Base-by-base conservation (phyloP, 2,797 vertebrate genomes). In the Strix occidentalis region DNA sequence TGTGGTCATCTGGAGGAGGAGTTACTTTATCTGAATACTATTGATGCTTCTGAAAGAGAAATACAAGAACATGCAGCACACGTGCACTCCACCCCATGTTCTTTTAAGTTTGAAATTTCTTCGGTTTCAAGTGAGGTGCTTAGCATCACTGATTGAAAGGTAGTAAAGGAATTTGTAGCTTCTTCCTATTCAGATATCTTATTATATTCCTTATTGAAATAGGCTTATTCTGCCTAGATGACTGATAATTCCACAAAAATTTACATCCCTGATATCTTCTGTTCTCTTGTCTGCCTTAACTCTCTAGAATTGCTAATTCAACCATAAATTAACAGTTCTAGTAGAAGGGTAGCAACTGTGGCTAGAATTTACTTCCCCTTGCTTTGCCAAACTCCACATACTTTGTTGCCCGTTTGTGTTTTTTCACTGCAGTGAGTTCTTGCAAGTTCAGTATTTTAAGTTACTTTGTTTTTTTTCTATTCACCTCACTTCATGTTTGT, bases 81-180 rank as follows among this genome's bases (percentile, higher is more conserved):
- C 9, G 4, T 23, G 6, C 13, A 50, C 3, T 5, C 1, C 19
- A 23, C 14, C 19, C 16, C 1, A 4, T 18, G 5, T 68, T 82
- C 29, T 71, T 89, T 29, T 3, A 37, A 6, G 43, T 65, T 43
- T 4, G 2, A n/a, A 63, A n/a, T 46, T 16, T 45, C 13, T 75
- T 70, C 31, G 11, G 4, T 79, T 90, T 68, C 19, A 24, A 21
- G 24, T 90, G 28, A 72, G 18, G 29, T 77, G 17, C 23, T 84
- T 86, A 70, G 48, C 9, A 18, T 69, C 19, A 24, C 17, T 39
- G 29, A 14, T n/a, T 69, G 16, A 6, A 10, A 24, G 16, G 2
- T 71, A 46, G 18, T 70, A 54, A 71, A 91, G n/a, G 16, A 41
- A 25, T 65, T 51, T 28, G 3, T 48, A 39, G 3, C 46, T 45